A percentile compares a stretch with the other conserved stretches of the same genome.
Conservation (phyloP, 2,888 invertebrate genomes). For the Diplazon laetatorius region DNA sequence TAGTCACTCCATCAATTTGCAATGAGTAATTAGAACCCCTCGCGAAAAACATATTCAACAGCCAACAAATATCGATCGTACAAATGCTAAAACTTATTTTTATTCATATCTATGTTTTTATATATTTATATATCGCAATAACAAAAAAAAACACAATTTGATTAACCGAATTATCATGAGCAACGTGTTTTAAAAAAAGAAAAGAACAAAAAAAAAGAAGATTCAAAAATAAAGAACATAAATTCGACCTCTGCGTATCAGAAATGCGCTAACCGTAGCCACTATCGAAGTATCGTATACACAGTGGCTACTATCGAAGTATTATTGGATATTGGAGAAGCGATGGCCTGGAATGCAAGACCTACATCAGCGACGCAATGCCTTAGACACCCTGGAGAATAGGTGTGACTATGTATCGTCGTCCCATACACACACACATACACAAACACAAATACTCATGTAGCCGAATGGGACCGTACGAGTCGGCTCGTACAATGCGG, state of each 20-base stretch:
- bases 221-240: background rate
- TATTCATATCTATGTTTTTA: too few species aligned
- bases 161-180: too few species aligned
- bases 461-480: background rate
- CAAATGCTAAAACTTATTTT: too few species aligned
- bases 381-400: constrained; percentile 12
- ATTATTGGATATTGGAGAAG: constrained; percentile 12
- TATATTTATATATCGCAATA: too few species aligned
- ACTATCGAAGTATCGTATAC: background rate
- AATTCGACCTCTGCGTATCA: background rate
- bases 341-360: constrained; percentile 9
- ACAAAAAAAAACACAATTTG: too few species aligned
- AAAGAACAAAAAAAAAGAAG: too few species aligned
- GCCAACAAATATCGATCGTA: too few species aligned
- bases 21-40: too few species aligned
- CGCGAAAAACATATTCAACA: too few species aligned
- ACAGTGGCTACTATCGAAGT: background rate
- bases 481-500: constrained; percentile 23
- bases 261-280: background rate
- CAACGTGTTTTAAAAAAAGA: too few species aligned
- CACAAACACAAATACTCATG: too few species aligned
- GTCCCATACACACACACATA: background rate
- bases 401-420: background rate
- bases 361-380: constrained; percentile 1
- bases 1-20: too few species aligned